Evolutionary conservation across 2,888 invertebrate genomes (phyloP), one percentile per base, ranked within the genome.

Genomic region (Epistrophe eligans): DNA sequence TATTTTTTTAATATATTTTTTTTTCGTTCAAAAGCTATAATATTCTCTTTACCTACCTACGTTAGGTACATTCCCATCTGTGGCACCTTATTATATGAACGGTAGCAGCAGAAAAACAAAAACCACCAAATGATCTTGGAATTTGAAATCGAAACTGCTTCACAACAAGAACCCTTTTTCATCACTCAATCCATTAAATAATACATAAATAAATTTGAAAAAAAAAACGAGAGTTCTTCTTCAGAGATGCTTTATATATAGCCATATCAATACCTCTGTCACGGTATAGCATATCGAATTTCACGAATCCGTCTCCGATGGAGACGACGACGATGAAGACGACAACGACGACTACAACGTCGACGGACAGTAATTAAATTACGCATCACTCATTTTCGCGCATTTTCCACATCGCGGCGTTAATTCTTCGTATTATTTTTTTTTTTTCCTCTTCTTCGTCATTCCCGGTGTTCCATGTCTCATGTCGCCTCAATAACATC

Each of bases 351-450:
- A 13, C 17, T 32, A 43, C 70, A 60, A 40, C 40, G 28, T 57
- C 64, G 60, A 76, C 73, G 62, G 50, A 71, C 71, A 57, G 55
- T 79, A 74, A 88, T 84, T 88, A 81, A 88, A 85, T 85, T 76
- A 88, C 88, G 85, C 88, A 85, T 88, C 85, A 88, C 64, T 88
- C 81, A 88, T 85, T 88, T 88, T 88, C 88, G 88, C 88, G 88
- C 85, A 88, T 85, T 85, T 88, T 88, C 85, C 88, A 88, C 85
- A 60, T 88, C 88, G 88, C 85, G 88, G 88, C 81, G 85, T 81
- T 82, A 81, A 88, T 85, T 88, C 74, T 64, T 64, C 45, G 45
- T 40, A 40, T 57, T 24, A 24, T 24, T 52, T 50, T 35, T 73
- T 60, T 52, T 43, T 43, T 70, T 45, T 40, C 19, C 10, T 28